These are phyloP conservation scores for Ictalurus punctatus DNA, from an alignment of 2,113 vertebrate genomes.

Conservation along the genomic window DNA sequence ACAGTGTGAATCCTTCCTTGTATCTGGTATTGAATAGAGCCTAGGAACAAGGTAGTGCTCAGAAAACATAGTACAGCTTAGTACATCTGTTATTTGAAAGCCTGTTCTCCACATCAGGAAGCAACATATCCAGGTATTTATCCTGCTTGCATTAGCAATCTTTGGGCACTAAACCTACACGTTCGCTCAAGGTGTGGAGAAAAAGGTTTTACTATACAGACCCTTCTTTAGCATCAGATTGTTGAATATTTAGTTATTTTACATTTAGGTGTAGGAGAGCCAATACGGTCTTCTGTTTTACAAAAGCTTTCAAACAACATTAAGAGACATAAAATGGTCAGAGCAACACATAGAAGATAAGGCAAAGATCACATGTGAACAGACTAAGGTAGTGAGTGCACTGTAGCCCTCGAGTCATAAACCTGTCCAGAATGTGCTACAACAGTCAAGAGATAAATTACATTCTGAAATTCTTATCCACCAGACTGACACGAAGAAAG, in stretches of 20 bases:
- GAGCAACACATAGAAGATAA: constrained; percentile 66
- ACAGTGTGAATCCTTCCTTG: neutral
- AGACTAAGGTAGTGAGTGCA: constrained; percentile 50
- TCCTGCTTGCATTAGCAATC: constrained; percentile 6
- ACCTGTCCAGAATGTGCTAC: constrained; percentile 68
- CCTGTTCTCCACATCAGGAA: constrained; percentile 26
- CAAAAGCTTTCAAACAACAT: constrained; percentile 40
- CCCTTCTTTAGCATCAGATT: neutral
- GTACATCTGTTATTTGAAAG: constrained; percentile 8
- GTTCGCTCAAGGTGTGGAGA: neutral
- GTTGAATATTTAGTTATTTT: constrained; percentile 37
- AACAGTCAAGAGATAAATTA: constrained; percentile 62
- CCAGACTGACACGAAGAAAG: constrained; percentile 39
- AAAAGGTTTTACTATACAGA: constrained; percentile 4
- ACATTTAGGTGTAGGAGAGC: constrained; percentile 21
- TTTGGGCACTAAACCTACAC: neutral
- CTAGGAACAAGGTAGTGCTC: constrained; percentile 24
- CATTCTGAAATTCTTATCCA: constrained; percentile 61
- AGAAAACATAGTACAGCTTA: constrained; percentile 27
- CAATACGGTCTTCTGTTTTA: constrained; percentile 58
- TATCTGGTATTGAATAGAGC: neutral
- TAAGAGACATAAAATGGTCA: constrained; percentile 60
- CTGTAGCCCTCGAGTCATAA: constrained; percentile 47
- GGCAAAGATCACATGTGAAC: constrained; percentile 69
- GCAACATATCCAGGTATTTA: neutral